phyloP scores from a whole-genome alignment of 2,113 vertebrate genomes.

The Leptobrachium ailaonicum region DNA sequence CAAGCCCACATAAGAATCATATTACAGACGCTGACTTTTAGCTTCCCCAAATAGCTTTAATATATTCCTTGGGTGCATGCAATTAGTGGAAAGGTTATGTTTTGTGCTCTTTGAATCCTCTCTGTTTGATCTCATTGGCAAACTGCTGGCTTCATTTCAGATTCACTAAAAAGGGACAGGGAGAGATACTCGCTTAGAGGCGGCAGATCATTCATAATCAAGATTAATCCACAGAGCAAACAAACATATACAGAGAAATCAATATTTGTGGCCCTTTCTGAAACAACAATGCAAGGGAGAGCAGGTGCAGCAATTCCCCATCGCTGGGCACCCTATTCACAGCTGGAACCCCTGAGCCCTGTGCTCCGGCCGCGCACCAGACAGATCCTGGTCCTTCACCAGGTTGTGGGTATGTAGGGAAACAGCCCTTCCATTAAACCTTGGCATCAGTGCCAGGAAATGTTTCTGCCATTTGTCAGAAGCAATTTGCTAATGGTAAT shows the following conservation, averaged over 20 bases:
- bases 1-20: background rate
- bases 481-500: slow-evolving; percentile 43
- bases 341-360: background rate
- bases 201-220: slow-evolving; percentile 35
- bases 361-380: background rate
- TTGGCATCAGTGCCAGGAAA: slow-evolving; percentile 23
- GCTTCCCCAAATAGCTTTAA: slow-evolving; percentile 8
- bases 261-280: slow-evolving; percentile 31
- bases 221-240: slow-evolving; percentile 31
- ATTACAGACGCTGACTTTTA: background rate
- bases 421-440: slow-evolving; percentile 21
- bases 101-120: slow-evolving; percentile 31
- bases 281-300: background rate
- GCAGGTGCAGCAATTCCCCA: slow-evolving; percentile 1
- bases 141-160: slow-evolving; percentile 28
- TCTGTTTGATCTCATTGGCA: slow-evolving; percentile 34
- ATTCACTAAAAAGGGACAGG: background rate
- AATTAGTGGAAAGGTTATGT: slow-evolving; percentile 41
- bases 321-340: background rate
- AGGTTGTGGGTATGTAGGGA: slow-evolving; percentile 11
- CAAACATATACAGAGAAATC: slow-evolving; percentile 37
- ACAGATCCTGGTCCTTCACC: background rate
- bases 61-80: slow-evolving; percentile 27
- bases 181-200: slow-evolving; percentile 13
- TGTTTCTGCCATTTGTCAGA: slow-evolving; percentile 40